These are phyloP conservation scores for Megathymus violae DNA, from an alignment of 1,140 invertebrate genomes.

Conservation along the genomic window DNA sequence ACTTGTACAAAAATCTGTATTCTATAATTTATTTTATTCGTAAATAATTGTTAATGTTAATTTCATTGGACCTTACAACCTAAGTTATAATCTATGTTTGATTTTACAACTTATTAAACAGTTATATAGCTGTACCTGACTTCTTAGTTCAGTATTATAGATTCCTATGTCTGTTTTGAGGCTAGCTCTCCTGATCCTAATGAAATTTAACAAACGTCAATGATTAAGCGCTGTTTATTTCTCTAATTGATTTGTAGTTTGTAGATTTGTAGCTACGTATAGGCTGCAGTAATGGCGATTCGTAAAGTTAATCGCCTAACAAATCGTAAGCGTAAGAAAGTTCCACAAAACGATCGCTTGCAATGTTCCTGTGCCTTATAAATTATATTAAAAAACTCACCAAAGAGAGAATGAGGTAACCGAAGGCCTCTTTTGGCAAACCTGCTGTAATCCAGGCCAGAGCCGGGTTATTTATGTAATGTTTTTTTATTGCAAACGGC, in stretches of 20 bases:
- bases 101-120: no score
- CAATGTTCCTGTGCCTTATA: constrained; percentile 2
- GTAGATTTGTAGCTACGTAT: background rate
- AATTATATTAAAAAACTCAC: constrained; percentile 17
- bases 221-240: background rate
- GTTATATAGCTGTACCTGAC: no score
- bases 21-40: no score
- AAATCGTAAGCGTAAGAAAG: constrained; percentile 28
- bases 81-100: no score
- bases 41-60: no score
- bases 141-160: no score
- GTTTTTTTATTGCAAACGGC: constrained; percentile 32
- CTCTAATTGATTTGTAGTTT: no score
- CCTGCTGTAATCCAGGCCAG: constrained; percentile 19
- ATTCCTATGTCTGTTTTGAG: no score
- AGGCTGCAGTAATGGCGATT: background rate
- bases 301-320: constrained; percentile 14
- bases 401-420: constrained; percentile 23
- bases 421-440: constrained; percentile 9
- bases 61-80: no score
- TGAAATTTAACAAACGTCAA: no score
- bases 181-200: no score
- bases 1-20: no score
- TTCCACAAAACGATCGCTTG: constrained; percentile 15
- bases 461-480: constrained; percentile 35